These are phyloP conservation scores for Thermophis baileyi DNA, from an alignment of 2,113 vertebrate genomes.

Conservation along the genomic window DNA sequence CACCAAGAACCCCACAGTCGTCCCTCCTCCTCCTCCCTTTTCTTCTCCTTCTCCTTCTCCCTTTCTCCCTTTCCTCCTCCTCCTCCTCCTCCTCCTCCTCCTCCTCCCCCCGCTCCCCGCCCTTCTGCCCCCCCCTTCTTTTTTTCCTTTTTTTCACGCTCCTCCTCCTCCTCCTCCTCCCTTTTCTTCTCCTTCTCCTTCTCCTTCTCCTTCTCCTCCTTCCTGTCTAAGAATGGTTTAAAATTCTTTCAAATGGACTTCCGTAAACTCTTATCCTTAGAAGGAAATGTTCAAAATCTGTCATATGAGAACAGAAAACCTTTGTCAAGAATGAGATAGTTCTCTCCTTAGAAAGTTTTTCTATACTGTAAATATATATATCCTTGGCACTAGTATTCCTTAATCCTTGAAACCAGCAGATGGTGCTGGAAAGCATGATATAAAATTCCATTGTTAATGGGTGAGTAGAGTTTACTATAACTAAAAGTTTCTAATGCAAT, in stretches of 20 bases:
- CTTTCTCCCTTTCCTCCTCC: too few species aligned
- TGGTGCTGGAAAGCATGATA: slow-evolving; percentile 73
- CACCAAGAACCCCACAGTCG: too few species aligned
- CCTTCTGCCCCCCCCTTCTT: too few species aligned
- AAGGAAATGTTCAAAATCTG: background rate
- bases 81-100: too few species aligned
- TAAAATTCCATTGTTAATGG: slow-evolving; percentile 15
- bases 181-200: too few species aligned
- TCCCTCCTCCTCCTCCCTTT: too few species aligned
- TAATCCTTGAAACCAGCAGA: slow-evolving; percentile 58
- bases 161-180: too few species aligned
- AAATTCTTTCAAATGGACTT: background rate
- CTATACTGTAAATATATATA: too few species aligned
- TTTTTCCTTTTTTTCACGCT: too few species aligned
- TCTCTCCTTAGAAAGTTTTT: background rate
- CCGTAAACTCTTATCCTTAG: background rate
- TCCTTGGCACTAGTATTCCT: background rate
- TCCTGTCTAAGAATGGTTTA: background rate
- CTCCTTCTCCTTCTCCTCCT: background rate
- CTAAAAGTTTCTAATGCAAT: slow-evolving; percentile 68
- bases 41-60: too few species aligned
- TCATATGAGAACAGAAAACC: background rate
- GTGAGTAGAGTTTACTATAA: slow-evolving; percentile 22
- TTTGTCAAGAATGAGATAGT: background rate
- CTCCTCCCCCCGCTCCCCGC: too few species aligned